Evolutionary conservation across 2,797 vertebrate genomes (phyloP).

Genomic region (Myotis pilosus): DNA sequence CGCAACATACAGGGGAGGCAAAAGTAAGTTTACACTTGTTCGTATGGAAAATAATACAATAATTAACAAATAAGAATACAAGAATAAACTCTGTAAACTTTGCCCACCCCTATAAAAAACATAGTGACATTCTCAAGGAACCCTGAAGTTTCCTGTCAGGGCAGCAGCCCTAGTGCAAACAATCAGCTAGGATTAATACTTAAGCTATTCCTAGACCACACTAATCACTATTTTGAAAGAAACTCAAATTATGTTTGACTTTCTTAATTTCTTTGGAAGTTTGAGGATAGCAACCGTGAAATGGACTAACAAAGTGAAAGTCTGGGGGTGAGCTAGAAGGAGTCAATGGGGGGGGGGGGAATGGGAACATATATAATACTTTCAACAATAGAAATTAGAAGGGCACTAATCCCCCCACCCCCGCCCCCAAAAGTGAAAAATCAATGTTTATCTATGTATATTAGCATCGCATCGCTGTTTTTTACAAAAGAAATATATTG

Average conservation of each 20-base stretch:
- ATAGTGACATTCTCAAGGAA: background rate
- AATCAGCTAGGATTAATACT: background rate
- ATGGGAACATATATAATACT: no score
- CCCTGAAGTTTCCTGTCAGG: background rate
- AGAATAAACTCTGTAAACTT: background rate
- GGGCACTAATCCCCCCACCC: no score
- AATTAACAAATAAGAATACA: background rate
- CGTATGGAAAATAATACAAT: background rate
- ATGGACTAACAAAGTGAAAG: background rate
- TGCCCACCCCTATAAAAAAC: background rate
- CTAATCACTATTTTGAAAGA: constrained; percentile 7
- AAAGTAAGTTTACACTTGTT: background rate
- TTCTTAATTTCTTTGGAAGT: background rate
- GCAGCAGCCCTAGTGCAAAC: background rate
- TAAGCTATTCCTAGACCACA: background rate
- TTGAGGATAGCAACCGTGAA: background rate
- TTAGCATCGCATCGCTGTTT: background rate
- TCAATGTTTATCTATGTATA: background rate
- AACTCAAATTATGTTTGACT: constrained; percentile 22
- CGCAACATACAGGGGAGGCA: background rate
- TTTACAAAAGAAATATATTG: background rate
- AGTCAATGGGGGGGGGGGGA: no score
- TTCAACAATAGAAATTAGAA: no score
- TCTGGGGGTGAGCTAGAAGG: no score
- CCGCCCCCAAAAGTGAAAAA: no score